Percentiles rank a stretch among this genome's conserved stretches.
Conservation (phyloP, 1,140 invertebrate genomes). For the Brachystomella parvula region DNA sequence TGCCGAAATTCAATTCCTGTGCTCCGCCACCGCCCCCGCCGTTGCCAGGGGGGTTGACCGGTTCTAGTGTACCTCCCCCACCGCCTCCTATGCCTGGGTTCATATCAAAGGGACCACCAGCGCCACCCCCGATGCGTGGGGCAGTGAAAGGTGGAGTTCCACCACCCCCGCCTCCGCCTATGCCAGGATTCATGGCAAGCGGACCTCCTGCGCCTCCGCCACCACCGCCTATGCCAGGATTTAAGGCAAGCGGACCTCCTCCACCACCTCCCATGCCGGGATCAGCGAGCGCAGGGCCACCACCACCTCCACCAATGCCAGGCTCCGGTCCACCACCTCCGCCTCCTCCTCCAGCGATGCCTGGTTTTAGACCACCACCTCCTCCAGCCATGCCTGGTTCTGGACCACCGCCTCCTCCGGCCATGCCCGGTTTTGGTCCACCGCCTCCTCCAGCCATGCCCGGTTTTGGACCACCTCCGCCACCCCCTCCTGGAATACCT, state of each 20-base stretch:
- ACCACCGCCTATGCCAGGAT: slow-evolving; percentile 27
- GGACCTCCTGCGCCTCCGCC: slow-evolving; percentile 34
- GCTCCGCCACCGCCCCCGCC: slow-evolving; percentile 26
- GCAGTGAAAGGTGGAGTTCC: too few species aligned
- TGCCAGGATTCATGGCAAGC: slow-evolving; percentile 2
- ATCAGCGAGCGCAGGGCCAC: slow-evolving; percentile 31
- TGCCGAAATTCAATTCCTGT: not conserved
- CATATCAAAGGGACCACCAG: slow-evolving; percentile 33
- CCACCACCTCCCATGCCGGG: slow-evolving; percentile 26
- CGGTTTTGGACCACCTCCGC: slow-evolving; percentile 31
- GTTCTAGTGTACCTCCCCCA: slow-evolving; percentile 18
- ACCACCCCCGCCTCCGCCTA: slow-evolving; percentile 28
- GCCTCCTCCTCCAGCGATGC: slow-evolving; percentile 14
- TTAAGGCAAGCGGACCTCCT: slow-evolving; percentile 10
- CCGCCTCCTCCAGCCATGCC: slow-evolving; percentile 34
- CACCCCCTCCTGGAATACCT: slow-evolving; percentile 7
- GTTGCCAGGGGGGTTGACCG: slow-evolving; percentile 5
- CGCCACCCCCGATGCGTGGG: slow-evolving; percentile 9
- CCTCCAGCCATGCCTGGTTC: slow-evolving; percentile 22
- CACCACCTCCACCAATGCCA: slow-evolving; percentile 21
- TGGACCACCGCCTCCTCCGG: slow-evolving; percentile 34
- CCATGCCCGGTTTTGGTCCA: slow-evolving; percentile 3
- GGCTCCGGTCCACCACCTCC: slow-evolving; percentile 27
- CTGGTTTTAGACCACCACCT: slow-evolving; percentile 22
- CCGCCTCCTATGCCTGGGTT: slow-evolving; percentile 28